These are phyloP conservation scores for Trogon surrucura DNA, from an alignment of 2,113 vertebrate genomes.

Conservation along the genomic window DNA sequence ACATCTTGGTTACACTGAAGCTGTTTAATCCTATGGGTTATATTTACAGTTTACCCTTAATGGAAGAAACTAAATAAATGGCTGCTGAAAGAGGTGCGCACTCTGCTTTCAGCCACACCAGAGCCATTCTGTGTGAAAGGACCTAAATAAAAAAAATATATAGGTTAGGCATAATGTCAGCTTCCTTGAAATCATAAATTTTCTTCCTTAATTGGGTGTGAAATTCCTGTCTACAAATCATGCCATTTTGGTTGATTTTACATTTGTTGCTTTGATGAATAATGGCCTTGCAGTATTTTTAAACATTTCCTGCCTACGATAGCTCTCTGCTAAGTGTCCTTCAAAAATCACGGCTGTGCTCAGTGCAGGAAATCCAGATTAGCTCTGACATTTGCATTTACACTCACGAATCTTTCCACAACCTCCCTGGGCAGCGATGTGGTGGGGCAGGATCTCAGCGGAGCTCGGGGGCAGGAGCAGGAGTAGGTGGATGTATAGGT, in stretches of 20 bases:
- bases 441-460: background rate
- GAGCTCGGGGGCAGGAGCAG: rapidly evolving
- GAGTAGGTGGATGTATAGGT: rapidly evolving
- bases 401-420: background rate
- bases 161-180: background rate
- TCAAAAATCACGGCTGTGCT: background rate
- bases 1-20: background rate
- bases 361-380: background rate
- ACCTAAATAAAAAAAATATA: background rate
- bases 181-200: constrained; percentile 29
- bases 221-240: constrained; percentile 39
- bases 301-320: background rate
- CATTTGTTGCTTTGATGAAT: background rate
- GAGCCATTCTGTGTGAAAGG: background rate
- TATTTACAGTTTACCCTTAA: background rate
- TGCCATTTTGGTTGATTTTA: constrained; percentile 10
- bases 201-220: constrained; percentile 23
- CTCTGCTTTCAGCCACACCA: background rate
- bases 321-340: background rate
- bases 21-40: background rate
- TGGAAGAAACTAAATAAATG: background rate
- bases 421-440: rapidly evolving
- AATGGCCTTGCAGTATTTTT: constrained; percentile 1
- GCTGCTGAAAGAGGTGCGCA: background rate
- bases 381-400: background rate